Evolutionary conservation across 2,113 vertebrate species (phyloP).

Genomic region (Solea solea): DNA sequence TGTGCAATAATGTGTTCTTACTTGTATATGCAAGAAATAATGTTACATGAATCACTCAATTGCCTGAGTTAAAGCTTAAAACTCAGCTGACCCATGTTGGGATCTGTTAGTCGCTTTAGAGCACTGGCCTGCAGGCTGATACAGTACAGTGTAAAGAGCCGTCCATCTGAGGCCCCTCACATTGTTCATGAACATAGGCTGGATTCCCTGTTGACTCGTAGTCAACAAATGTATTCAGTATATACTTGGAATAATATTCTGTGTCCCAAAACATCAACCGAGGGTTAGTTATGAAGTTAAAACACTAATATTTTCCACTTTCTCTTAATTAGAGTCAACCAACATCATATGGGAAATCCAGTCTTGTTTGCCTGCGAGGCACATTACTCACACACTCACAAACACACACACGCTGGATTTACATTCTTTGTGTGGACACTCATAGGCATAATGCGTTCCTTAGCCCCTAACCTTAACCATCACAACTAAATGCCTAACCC

Average conservation of each 20-base stretch:
- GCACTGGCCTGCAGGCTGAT: constrained; percentile 20
- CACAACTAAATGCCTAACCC: too few relatives aligned
- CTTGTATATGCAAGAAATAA: not conserved
- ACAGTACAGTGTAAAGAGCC: constrained; percentile 17
- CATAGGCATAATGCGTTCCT: too few relatives aligned
- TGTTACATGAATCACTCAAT: constrained; percentile 13
- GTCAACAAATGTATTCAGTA: constrained; percentile 46
- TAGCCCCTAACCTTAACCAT: too few relatives aligned
- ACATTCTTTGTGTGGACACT: too few relatives aligned
- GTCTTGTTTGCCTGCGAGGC: too few relatives aligned
- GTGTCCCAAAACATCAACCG: not conserved
- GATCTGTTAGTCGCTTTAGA: constrained; percentile 14
- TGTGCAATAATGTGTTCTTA: not conserved
- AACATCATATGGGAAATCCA: too few relatives aligned
- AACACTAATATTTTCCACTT: not conserved
- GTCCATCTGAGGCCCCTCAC: constrained; percentile 51
- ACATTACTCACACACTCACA: too few relatives aligned
- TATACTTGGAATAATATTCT: constrained; percentile 10
- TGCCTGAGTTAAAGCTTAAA: constrained; percentile 5
- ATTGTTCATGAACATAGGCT: constrained; percentile 55
- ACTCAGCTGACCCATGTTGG: constrained; percentile 39
- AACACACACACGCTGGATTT: too few relatives aligned
- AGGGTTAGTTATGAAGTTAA: constrained; percentile 2
- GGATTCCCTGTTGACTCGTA: constrained; percentile 42
- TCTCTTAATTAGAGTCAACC: too few relatives aligned